These are phyloP conservation scores for Oryzias woworae DNA, from an alignment of 2,113 vertebrate species.

Conservation along the genomic window DNA sequence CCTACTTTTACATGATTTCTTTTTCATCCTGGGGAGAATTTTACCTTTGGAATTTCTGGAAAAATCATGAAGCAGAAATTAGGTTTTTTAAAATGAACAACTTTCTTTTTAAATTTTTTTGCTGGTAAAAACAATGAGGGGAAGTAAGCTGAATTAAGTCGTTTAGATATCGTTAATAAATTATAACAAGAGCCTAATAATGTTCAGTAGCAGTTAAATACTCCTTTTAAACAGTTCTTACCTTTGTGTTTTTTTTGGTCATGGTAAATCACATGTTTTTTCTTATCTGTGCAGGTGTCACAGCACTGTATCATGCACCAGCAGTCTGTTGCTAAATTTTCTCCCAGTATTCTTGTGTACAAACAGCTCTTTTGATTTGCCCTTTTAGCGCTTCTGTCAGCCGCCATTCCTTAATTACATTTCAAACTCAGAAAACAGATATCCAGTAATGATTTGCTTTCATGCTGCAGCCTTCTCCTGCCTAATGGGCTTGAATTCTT, in stretches of 20 bases:
- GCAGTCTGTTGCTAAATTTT: not conserved
- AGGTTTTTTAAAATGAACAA: no score
- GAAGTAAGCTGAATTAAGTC: no score
- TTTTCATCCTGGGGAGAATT: not conserved
- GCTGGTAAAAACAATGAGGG: no score
- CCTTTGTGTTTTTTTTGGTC: no score
- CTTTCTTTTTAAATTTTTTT: no score
- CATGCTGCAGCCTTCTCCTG: not conserved
- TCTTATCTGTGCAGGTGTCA: not conserved
- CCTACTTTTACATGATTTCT: not conserved
- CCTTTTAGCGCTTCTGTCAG: not conserved
- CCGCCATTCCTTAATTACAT: not conserved
- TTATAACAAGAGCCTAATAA: no score
- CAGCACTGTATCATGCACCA: not conserved
- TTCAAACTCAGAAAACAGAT: not conserved
- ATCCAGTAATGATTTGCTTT: not conserved
- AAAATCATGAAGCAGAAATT: no score
- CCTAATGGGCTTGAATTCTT: not conserved
- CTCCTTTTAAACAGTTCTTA: no score
- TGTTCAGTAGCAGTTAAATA: no score
- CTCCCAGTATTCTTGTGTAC: not conserved
- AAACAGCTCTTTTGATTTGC: not conserved
- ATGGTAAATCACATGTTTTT: no score
- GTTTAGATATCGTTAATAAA: no score
- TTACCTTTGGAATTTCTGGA: not conserved